Percentiles rank a stretch among this genome's conserved stretches.
These are phyloP conservation scores for Solea solea DNA, from an alignment of 2,113 vertebrate genomes.

Conservation along the genomic window DNA sequence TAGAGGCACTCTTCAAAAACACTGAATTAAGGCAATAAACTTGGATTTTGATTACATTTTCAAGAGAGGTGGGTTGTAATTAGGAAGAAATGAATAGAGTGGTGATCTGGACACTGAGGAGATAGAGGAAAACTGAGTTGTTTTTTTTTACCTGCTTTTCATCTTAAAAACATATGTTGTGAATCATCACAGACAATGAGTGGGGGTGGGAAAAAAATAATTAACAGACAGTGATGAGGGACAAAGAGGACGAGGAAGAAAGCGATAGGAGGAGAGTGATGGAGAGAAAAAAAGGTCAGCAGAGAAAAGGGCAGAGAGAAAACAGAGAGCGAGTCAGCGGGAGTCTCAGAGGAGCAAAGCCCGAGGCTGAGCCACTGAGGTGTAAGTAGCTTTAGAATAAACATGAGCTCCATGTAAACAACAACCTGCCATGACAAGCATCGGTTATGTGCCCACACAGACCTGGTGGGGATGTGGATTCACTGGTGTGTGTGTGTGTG, in stretches of 20 bases:
- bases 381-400: slow-evolving; percentile 74
- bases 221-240: neutral
- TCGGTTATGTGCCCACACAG: slow-evolving; percentile 63
- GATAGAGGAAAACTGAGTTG: too few species aligned
- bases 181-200: too few species aligned
- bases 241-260: slow-evolving; percentile 12
- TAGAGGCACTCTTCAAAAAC: too few species aligned
- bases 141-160: too few species aligned
- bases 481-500: slow-evolving; percentile 59
- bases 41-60: too few species aligned
- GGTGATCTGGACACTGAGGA: too few species aligned
- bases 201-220: too few species aligned
- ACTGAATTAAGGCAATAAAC: too few species aligned
- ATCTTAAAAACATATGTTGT: too few species aligned
- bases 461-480: slow-evolving; percentile 59
- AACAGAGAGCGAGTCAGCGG: slow-evolving; percentile 57
- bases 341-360: slow-evolving; percentile 65
- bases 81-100: too few species aligned
- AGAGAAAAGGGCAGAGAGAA: slow-evolving; percentile 52
- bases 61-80: too few species aligned
- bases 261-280: slow-evolving; percentile 14
- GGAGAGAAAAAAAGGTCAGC: slow-evolving; percentile 41
- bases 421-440: slow-evolving; percentile 72
- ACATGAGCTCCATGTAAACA: slow-evolving; percentile 79
- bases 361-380: slow-evolving; percentile 66